Conservation (phyloP, 2,888 invertebrate species). For the Rhopalosiphum nymphaeae region DNA sequence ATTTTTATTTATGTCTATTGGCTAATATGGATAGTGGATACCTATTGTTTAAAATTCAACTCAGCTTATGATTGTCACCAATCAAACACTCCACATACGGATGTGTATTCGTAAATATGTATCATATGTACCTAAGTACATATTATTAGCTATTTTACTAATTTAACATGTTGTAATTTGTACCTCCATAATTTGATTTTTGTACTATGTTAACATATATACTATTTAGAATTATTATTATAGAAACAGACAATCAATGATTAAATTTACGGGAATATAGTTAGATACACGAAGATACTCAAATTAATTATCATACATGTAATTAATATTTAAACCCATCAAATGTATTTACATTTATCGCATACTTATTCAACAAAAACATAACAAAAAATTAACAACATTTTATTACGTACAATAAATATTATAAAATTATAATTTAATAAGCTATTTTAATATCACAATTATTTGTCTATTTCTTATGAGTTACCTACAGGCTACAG, state of each 20-base stretch:
- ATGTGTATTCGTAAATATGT: not conserved
- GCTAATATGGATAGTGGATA: not conserved
- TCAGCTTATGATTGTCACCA: not conserved
- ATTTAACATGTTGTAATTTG: not conserved
- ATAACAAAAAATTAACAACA: not conserved
- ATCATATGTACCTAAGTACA: not conserved
- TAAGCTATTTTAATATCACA: slow-evolving; percentile 23
- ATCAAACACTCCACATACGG: not conserved
- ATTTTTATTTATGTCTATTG: not conserved
- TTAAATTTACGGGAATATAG: not conserved
- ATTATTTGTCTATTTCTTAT: not conserved
- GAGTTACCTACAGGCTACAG: not conserved
- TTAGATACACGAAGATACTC: not conserved
- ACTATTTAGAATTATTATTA: not conserved
- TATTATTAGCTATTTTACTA: not conserved
- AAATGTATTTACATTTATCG: slow-evolving; percentile 9
- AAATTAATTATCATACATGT: not conserved
- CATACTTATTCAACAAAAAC: not conserved
- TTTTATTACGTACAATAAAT: not conserved
- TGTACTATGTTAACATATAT: not conserved
- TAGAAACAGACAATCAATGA: not conserved
- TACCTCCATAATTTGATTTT: not conserved
- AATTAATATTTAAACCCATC: not conserved
- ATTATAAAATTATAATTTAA: not conserved
- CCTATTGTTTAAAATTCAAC: not conserved